A percentile compares a stretch with the other conserved stretches of the same genome.
Conservation (phyloP, 2,888 invertebrate genomes). For the Eristalis intricaria region DNA sequence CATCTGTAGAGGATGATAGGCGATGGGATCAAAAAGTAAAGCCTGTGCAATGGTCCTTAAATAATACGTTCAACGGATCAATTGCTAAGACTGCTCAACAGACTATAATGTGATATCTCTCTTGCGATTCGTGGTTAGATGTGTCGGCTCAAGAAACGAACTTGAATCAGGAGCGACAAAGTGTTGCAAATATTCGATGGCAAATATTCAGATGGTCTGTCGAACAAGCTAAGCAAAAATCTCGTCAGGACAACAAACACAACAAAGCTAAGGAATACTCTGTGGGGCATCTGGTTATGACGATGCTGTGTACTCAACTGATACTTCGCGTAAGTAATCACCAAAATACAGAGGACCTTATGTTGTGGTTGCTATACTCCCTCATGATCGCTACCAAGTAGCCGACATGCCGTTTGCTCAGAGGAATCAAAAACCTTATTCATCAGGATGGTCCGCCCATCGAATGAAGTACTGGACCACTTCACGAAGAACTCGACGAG, state of each 20-base stretch:
- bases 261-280: conserved; percentile 25
- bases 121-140: conserved; percentile 14
- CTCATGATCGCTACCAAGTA: too few relatives aligned
- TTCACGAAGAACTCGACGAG: conserved; percentile 27
- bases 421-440: conserved; percentile 28
- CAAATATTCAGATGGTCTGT: too few relatives aligned
- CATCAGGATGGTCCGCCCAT: conserved; percentile 21
- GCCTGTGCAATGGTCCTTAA: too few relatives aligned
- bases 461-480: conserved; percentile 19
- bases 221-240: too few relatives aligned
- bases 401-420: conserved; percentile 36
- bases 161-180: too few relatives aligned
- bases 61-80: neutral
- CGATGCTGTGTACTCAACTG: too few relatives aligned
- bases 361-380: too few relatives aligned
- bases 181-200: too few relatives aligned
- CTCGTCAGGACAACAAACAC: conserved; percentile 8
- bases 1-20: too few relatives aligned
- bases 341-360: conserved; percentile 19
- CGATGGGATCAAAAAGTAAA: too few relatives aligned
- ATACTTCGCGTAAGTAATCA: neutral
- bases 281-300: conserved; percentile 17
- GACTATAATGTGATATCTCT: conserved; percentile 21
- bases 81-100: conserved; percentile 28
- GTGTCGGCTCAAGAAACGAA: neutral